Conservation (phyloP, 2,113 vertebrate species). For the Grallaria varia region DNA sequence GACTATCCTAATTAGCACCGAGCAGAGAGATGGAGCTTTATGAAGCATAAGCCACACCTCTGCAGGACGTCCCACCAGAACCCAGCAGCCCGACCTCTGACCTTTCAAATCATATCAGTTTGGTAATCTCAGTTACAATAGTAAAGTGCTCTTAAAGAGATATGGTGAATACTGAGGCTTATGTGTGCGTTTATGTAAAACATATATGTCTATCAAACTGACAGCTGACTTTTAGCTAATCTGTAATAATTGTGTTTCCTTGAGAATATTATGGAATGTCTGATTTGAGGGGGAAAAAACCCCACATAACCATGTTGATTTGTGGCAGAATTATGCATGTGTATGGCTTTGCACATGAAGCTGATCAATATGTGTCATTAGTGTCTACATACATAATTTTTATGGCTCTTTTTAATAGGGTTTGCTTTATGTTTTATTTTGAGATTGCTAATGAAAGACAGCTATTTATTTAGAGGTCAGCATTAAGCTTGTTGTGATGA, state of each 20-base stretch:
- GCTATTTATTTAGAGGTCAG: constrained; percentile 61
- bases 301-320: neutral
- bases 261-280: neutral
- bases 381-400: constrained; percentile 59
- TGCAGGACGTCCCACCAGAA: neutral
- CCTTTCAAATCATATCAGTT: neutral
- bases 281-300: neutral
- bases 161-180: neutral
- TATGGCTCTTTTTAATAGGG: constrained; percentile 51
- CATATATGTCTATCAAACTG: neutral
- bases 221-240: constrained; percentile 11
- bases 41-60: neutral
- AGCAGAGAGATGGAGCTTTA: neutral
- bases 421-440: constrained; percentile 59
- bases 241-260: constrained; percentile 21
- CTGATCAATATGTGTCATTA: constrained; percentile 63
- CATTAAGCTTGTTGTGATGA: constrained; percentile 55
- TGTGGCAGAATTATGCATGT: constrained; percentile 28
- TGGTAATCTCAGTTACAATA: neutral
- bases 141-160: neutral
- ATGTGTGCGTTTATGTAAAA: neutral
- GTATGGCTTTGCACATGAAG: neutral
- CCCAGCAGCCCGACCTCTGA: constrained; percentile 7
- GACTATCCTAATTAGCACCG: constrained; percentile 19
- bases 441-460: constrained; percentile 60